Conservation (phyloP, 2,113 vertebrate genomes). For the Actinemys pallida region DNA sequence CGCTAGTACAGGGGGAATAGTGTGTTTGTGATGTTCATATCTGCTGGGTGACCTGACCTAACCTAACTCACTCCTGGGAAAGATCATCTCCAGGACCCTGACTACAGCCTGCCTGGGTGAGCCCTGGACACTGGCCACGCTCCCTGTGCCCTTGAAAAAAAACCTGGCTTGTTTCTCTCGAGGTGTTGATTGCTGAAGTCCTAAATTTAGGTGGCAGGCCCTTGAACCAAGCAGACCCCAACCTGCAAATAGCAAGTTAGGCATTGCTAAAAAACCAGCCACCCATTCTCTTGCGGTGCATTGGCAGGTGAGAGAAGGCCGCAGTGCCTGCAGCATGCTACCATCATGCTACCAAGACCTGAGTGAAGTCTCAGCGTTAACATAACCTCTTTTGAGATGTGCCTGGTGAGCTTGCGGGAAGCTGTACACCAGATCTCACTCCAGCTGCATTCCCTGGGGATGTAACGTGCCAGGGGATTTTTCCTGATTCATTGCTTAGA, state of each 20-base stretch:
- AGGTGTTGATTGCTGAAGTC: conserved; percentile 11
- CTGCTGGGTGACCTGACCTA: not conserved
- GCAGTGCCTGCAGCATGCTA: not conserved
- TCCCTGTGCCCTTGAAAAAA: conserved; percentile 21
- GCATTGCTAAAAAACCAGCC: not conserved
- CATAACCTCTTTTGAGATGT: not conserved
- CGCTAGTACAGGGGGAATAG: not conserved
- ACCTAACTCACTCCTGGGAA: not conserved
- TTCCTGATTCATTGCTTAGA: not conserved
- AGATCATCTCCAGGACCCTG: not conserved
- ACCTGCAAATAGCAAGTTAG: not conserved
- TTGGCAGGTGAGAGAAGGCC: not conserved
- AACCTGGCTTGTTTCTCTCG: not conserved
- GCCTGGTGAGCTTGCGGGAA: not conserved
- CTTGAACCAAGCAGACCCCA: not conserved
- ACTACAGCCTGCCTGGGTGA: not conserved
- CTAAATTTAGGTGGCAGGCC: conserved; percentile 56
- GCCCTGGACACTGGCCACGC: rapidly evolving
- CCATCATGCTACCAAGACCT: rapidly evolving
- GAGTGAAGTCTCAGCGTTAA: not conserved
- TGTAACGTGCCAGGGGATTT: not conserved
- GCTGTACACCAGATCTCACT: not conserved
- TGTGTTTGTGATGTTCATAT: not conserved
- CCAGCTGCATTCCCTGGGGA: not conserved
- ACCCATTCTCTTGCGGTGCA: not conserved